Evolutionary conservation across 2,113 vertebrate genomes (phyloP), one percentile per base, ranked within the genome.

Genomic region (Suricata suricatta): DNA sequence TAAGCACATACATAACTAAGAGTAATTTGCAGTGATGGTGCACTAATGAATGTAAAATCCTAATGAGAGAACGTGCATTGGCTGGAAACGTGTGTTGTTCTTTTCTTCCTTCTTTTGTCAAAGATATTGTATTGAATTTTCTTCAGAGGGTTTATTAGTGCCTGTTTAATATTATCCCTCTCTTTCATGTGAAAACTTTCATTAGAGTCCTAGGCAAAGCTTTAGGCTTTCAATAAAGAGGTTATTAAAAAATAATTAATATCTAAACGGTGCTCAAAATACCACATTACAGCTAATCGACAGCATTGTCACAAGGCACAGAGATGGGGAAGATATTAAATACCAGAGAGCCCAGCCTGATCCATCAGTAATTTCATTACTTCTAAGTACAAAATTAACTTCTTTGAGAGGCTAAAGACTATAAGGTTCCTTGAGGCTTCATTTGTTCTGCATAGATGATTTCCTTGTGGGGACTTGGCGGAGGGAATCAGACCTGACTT

Each of bases 191-290:
- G 93, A 95, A 96, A 96, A 97, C 57, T 96, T 95, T 76, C 93
- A 97, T 97, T 97, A 98, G 91, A 97, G 88, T 93, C 82, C 52
- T 81, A 96, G 95, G 93, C 88, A 97, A 95, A 97, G 88, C 93
- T 97, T 95, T 95, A 89, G 93, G 63, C 72, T 97, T 95, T 95
- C 77, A 92, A 96, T 63, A 82, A 94, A 95, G 60, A 95, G 50
- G 86, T 95, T 95, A 97, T 97, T 97, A 92, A 96, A 98, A 98
- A 97, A 97, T 84, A 98, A 98, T 97, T 97, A 95, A 92, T 95
- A 97, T 93, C 96, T 95, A 93, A 98, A 96, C 93, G n/a, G 94
- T 93, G 93, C 84, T 96, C 88, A 96, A 93, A 97, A 98, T 76
- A 96, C 84, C 77, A 71, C 72, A 96, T 96, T 95, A 88, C 25